Percentiles rank a stretch among this genome's conserved stretches.
Evolutionary conservation across 1,140 invertebrate genomes (phyloP).

Genomic region (Diachasmimorpha longicaudata): DNA sequence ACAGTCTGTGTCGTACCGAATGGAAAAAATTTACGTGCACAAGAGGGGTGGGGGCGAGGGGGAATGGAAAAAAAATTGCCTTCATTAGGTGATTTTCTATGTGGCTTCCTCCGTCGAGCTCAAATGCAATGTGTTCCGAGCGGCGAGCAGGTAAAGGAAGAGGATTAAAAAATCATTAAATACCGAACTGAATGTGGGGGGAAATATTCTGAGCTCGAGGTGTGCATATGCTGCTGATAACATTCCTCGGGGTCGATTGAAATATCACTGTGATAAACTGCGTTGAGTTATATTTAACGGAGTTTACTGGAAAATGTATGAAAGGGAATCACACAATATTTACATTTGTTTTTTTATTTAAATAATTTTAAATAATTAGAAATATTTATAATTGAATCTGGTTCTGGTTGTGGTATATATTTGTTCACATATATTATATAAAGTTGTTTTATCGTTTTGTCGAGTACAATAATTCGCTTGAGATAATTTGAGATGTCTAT

Average conservation of each 20-base stretch:
- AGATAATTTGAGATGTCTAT: too few species aligned
- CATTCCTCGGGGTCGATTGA: constrained; percentile 35
- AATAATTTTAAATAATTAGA: too few species aligned
- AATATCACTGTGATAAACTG: constrained; percentile 42
- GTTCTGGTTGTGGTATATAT: too few species aligned
- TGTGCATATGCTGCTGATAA: constrained; percentile 26
- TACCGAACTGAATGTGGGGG: background rate
- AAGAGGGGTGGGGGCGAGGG: background rate
- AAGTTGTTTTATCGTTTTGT: too few species aligned
- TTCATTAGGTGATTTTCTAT: background rate
- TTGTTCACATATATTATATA: too few species aligned
- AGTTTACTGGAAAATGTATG: background rate
- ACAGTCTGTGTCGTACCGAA: background rate
- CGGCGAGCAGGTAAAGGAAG: background rate
- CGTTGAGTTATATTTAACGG: constrained; percentile 23
- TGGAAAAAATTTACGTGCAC: background rate
- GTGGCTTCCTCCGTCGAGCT: background rate
- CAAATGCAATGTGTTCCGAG: background rate
- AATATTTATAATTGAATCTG: too few species aligned
- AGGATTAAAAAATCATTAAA: background rate
- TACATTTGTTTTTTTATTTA: background rate
- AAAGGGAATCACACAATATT: background rate
- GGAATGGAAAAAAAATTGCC: background rate
- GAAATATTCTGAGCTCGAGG: background rate
- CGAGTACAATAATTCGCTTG: too few species aligned